These are phyloP conservation scores for Paramuricea clavata DNA, from an alignment of 92 coral and sea anemone species.

Conservation along the genomic window DNA sequence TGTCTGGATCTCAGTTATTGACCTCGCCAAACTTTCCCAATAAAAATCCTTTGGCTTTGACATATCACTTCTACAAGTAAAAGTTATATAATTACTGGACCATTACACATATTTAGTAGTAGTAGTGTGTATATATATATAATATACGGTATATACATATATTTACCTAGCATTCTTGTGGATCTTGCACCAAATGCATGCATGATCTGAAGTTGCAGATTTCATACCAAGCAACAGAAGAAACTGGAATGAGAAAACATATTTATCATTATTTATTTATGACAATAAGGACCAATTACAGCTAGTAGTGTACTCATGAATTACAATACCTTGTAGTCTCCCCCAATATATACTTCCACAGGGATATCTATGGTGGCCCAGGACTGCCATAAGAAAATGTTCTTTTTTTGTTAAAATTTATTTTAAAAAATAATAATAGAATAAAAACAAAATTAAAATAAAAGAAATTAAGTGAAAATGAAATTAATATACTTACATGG, in stretches of 20 bases:
- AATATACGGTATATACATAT: not conserved
- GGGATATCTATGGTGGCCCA: too few species aligned
- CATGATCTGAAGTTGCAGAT: slow-evolving; percentile 15
- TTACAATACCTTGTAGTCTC: slow-evolving; percentile 60
- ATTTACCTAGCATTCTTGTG: slow-evolving; percentile 49
- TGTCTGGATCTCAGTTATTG: not conserved
- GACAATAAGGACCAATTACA: not conserved
- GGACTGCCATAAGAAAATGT: too few species aligned
- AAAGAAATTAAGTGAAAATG: too few species aligned
- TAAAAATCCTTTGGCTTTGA: not conserved
- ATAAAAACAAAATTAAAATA: too few species aligned
- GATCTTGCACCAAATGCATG: slow-evolving; percentile 31
- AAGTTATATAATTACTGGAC: not conserved
- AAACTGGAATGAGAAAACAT: not conserved
- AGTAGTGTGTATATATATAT: not conserved
- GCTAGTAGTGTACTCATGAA: not conserved
- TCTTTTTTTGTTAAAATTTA: too few species aligned
- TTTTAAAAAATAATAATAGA: too few species aligned
- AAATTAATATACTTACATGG: too few species aligned
- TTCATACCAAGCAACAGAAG: not conserved
- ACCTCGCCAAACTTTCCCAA: not conserved
- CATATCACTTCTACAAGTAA: slow-evolving; percentile 11
- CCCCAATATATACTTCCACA: slow-evolving; percentile 54
- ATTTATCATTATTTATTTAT: not conserved
- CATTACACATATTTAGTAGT: too few species aligned